Percentiles rank a stretch among this genome's conserved stretches.
Conservation (phyloP, 1,140 invertebrate species). For the Galleria mellonella region DNA sequence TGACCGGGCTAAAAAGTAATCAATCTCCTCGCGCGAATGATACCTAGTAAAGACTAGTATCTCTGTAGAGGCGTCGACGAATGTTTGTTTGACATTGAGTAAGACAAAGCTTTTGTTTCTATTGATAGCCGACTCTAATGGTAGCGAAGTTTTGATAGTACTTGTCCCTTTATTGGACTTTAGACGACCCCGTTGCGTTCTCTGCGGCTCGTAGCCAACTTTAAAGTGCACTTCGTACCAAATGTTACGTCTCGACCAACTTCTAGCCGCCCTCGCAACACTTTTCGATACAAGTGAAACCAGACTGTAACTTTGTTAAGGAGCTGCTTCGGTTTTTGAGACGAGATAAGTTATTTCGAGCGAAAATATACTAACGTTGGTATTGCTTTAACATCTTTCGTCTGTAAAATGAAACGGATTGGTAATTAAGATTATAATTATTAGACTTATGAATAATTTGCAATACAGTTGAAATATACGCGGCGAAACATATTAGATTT, state of each 20-base stretch:
- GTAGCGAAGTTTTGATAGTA: neutral
- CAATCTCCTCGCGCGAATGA: too few relatives aligned
- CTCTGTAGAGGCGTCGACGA: too few relatives aligned
- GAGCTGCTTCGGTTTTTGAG: neutral
- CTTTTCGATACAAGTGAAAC: conserved; percentile 2
- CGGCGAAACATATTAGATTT: too few relatives aligned
- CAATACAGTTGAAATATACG: too few relatives aligned
- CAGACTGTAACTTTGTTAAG: neutral
- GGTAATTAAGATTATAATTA: too few relatives aligned
- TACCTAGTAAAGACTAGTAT: too few relatives aligned
- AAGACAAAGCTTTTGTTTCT: neutral
- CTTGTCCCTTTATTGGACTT: conserved; percentile 2
- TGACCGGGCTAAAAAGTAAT: too few relatives aligned
- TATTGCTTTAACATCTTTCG: too few relatives aligned
- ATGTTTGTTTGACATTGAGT: too few relatives aligned
- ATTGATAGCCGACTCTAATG: neutral
- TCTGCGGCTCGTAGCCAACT: conserved; percentile 2
- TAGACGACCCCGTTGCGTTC: neutral
- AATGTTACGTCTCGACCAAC: conserved; percentile 3
- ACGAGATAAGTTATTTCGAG: neutral
- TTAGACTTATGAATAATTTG: too few relatives aligned
- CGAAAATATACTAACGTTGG: too few relatives aligned
- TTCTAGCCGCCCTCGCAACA: neutral
- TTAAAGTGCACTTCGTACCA: conserved; percentile 6
- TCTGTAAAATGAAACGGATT: too few relatives aligned